Conservation (phyloP, 1,140 invertebrate genomes). For the Eubasilissa regina region DNA sequence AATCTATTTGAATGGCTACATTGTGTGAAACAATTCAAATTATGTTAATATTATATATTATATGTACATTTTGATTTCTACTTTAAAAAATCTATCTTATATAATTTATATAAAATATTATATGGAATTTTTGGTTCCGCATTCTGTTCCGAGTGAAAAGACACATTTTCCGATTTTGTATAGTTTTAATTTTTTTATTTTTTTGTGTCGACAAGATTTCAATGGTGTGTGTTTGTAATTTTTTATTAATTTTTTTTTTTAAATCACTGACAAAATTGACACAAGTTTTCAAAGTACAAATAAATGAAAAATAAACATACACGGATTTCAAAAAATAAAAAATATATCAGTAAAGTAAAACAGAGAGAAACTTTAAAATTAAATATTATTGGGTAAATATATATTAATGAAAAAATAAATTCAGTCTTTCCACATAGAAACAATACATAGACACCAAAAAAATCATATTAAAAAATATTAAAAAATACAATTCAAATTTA, state of each 20-base stretch:
- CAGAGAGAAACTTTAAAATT: constrained; percentile 43
- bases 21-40: constrained; percentile 5
- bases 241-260: constrained; percentile 15
- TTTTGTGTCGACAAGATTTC: not conserved
- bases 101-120: constrained; percentile 44
- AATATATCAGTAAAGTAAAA: constrained; percentile 61
- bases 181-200: constrained; percentile 60
- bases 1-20: constrained; percentile 30
- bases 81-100: constrained; percentile 28
- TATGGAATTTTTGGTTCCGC: constrained; percentile 56
- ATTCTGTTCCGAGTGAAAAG: constrained; percentile 81
- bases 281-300: constrained; percentile 40
- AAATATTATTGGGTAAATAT: constrained; percentile 65
- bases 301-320: constrained; percentile 37
- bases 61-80: constrained; percentile 23
- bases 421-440: constrained; percentile 76
- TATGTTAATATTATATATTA: constrained; percentile 9
- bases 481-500: not conserved
- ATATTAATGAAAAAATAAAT: constrained; percentile 61
- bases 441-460: constrained; percentile 67
- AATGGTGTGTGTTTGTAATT: constrained; percentile 63
- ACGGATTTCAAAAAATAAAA: constrained; percentile 60
- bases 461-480: constrained; percentile 54
- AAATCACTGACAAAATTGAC: constrained; percentile 19
- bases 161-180: constrained; percentile 86